Conservation (phyloP, 2,888 invertebrate genomes). For the Nomada fucata region DNA sequence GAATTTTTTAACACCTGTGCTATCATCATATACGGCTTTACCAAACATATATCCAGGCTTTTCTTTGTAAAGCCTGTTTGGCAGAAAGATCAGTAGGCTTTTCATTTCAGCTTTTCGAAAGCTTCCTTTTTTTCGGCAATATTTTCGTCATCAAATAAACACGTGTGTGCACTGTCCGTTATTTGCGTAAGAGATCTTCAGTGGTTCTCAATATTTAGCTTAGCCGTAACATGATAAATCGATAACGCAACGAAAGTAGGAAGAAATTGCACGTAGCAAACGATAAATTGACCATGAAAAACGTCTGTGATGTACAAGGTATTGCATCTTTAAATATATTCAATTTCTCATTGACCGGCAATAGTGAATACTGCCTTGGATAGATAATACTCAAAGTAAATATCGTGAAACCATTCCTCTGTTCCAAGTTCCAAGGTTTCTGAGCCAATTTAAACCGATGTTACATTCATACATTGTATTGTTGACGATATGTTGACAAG, state of each 20-base stretch:
- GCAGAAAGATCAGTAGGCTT: conserved; percentile 78
- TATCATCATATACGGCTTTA: conserved; percentile 70
- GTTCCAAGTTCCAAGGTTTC: not conserved
- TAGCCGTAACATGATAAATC: not conserved
- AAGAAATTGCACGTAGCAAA: not conserved
- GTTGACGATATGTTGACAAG: conserved; percentile 54
- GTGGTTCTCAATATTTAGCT: not conserved
- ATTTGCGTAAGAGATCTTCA: not conserved
- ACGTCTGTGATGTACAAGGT: not conserved
- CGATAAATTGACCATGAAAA: not conserved
- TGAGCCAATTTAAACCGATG: conserved; percentile 9
- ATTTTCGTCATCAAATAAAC: not conserved
- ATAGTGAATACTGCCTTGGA: not conserved
- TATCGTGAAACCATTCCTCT: not conserved
- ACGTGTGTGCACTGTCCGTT: conserved; percentile 3
- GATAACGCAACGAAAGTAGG: not conserved
- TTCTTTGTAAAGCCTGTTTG: conserved; percentile 69
- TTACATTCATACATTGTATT: conserved; percentile 12
- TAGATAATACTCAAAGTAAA: not conserved
- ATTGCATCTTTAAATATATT: not conserved
- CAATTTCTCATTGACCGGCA: not conserved
- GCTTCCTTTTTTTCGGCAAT: not conserved
- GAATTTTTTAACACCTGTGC: conserved; percentile 74
- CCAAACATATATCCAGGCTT: conserved; percentile 78
- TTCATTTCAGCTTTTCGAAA: conserved; percentile 64